Evolutionary conservation across 2,113 vertebrate genomes (phyloP).

Genomic region (Plecotus auritus): DNA sequence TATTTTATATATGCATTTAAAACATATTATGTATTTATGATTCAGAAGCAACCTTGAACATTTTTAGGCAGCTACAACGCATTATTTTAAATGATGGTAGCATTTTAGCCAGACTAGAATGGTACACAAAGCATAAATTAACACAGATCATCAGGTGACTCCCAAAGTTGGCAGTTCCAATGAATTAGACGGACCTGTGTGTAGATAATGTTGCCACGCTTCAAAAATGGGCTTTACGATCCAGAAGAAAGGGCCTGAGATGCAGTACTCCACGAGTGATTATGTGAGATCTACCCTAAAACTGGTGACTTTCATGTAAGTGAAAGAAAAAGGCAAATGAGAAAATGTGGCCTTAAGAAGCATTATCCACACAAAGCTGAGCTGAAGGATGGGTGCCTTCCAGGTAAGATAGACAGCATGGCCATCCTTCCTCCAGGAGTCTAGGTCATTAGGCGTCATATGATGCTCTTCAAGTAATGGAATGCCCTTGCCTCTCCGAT

Average conservation of each 20-base stretch:
- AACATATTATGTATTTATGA: neutral
- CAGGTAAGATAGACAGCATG: neutral
- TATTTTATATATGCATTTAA: neutral
- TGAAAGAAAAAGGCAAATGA: constrained; percentile 14
- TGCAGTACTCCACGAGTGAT: neutral
- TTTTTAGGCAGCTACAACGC: neutral
- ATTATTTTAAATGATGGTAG: neutral
- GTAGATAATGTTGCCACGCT: neutral
- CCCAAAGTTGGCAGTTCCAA: neutral
- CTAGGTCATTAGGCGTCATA: neutral
- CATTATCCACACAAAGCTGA: neutral
- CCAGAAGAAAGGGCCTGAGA: neutral
- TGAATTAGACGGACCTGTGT: neutral
- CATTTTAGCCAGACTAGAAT: neutral
- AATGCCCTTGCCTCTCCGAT: neutral
- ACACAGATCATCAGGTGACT: neutral
- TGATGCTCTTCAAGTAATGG: neutral
- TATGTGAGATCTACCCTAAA: neutral
- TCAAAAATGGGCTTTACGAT: neutral
- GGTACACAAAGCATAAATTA: neutral
- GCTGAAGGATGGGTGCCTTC: neutral
- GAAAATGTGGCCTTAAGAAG: neutral
- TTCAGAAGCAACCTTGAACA: neutral
- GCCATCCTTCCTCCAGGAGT: neutral
- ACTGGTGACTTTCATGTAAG: neutral